phyloP scores from a whole-genome alignment of 30 jellyfish, hydroid and myxozoan species.

The Pseudorhiza aurosa region DNA sequence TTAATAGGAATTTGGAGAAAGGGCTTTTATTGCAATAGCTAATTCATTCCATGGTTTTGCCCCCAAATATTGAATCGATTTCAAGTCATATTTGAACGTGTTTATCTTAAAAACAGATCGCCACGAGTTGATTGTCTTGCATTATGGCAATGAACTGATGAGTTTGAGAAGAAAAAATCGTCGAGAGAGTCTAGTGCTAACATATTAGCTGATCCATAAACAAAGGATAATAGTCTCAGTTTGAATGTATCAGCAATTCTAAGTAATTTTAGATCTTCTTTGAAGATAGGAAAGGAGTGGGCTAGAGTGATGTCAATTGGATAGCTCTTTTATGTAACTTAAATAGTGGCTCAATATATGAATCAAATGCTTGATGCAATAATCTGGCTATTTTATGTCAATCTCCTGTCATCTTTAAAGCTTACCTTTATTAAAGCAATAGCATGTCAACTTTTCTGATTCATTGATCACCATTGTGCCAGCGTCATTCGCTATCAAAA shows the following conservation, averaged over 20 bases:
- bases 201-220: conserved; percentile 16
- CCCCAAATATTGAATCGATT: conserved; percentile 27
- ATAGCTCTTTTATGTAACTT: no score
- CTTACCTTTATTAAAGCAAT: no score
- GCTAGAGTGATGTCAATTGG: no score
- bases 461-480: no score
- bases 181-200: conserved; percentile 10
- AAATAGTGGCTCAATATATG: no score
- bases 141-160: conserved; percentile 10
- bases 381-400: no score
- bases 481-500: no score
- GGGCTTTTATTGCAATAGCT: background rate
- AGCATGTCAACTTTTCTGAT: no score
- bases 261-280: background rate
- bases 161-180: conserved; percentile 1
- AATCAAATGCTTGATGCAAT: no score
- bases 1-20: background rate
- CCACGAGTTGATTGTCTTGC: conserved; percentile 18
- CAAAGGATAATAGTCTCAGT: background rate
- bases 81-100: conserved; percentile 27
- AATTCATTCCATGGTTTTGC: conserved; percentile 34
- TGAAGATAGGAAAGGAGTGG: background rate
- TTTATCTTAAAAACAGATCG: conserved; percentile 13
- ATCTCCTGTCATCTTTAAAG: no score
- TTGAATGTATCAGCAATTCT: background rate